These are phyloP conservation scores for Dicycla oo DNA, from an alignment of 2,888 invertebrate genomes.

Conservation along the genomic window DNA sequence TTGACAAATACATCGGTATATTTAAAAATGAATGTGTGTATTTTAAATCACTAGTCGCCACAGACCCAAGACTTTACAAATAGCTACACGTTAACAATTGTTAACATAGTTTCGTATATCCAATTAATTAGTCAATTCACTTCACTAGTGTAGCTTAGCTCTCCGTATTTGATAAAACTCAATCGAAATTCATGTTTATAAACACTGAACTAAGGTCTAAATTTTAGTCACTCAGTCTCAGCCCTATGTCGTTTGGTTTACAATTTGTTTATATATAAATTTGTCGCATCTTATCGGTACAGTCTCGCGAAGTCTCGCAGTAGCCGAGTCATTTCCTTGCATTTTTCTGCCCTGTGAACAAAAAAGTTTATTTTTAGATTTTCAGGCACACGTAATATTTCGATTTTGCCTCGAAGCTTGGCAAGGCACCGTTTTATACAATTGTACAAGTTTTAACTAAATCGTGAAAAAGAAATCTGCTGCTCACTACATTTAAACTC, in stretches of 20 bases:
- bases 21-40: background rate
- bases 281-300: constrained; percentile 92
- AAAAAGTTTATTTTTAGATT: too few relatives aligned
- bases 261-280: constrained; percentile 46
- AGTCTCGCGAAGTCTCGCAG: constrained; percentile 96
- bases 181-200: constrained; percentile 43
- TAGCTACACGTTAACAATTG: constrained; percentile 53
- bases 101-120: constrained; percentile 37
- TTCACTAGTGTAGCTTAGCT: constrained; percentile 47
- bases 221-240: constrained; percentile 51
- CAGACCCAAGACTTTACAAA: constrained; percentile 43
- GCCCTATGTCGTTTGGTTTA: constrained; percentile 44
- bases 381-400: background rate
- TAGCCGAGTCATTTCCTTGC: constrained; percentile 94
- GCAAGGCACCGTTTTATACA: background rate
- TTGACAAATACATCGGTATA: background rate
- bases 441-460: too few relatives aligned
- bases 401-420: background rate
- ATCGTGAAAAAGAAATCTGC: too few relatives aligned
- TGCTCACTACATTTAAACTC: too few relatives aligned
- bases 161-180: constrained; percentile 50
- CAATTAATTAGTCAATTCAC: constrained; percentile 39
- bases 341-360: constrained; percentile 93
- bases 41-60: constrained; percentile 26
- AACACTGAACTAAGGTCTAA: constrained; percentile 44